Evolutionary conservation across 2,888 invertebrate genomes (phyloP), one percentile per base, ranked within the genome.

Genomic region (Netelia fuscicornis): DNA sequence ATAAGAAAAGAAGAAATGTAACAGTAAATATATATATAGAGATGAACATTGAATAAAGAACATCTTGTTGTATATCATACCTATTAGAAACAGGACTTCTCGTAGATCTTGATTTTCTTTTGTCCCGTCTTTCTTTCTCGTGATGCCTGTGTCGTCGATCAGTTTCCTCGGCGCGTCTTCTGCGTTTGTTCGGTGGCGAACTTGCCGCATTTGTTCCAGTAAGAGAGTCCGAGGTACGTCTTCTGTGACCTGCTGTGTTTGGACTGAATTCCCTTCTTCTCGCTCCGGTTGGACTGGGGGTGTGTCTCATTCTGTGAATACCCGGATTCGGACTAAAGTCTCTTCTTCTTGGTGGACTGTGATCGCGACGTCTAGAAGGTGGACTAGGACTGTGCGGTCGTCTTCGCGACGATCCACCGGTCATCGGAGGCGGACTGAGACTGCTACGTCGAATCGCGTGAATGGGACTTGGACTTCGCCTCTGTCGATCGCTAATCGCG

Each of bases 61-160:
- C 54, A 13, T n/a, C 23, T n/a, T 2, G 0, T 10, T 44, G 54
- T 17, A 11, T 0, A 77, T 70, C 78, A 52, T 86, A 93, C 92
- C 92, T 92, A 81, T 88, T 90, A 44, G 90, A 86, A 11, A 90
- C 85, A 13, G 93, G 93, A 87, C 92, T 92, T 83, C 92, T 90
- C 2, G 90, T 90, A 11, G 89, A 87, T n/a, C 95, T 94, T 86
- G 92, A 91, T 82, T 94, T 93, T 23, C 94, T 90, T 82, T 94
- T 94, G 20, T 94, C 94, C 68, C 93, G 91, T 58, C 94, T 90
- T 30, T 94, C 93, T 75, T 94, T 94, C 11, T 95, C 95, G 84
- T 94, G 94, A 86, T 94, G 93, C 74, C 94, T 92, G 85, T 94
- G 95, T 87, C 94, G 93, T 72, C 94, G 90, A 84, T 94, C 94